phyloP scores from a whole-genome alignment of 64 coral and sea anemone species.

The Actinia equina region DNA sequence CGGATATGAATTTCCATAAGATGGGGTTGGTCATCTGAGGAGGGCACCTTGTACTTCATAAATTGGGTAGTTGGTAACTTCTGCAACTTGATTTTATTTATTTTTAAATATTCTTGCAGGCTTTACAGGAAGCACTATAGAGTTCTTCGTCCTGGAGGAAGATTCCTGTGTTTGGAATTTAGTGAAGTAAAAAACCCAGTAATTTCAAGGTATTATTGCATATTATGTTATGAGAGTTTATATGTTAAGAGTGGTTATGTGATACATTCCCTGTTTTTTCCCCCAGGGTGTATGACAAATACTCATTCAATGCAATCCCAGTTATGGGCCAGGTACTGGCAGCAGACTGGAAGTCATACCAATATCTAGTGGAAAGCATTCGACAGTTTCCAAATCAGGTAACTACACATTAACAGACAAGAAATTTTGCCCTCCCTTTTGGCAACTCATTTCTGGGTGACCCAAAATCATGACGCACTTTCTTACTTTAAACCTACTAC shows the following conservation, averaged over 20 bases:
- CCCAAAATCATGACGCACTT: no score
- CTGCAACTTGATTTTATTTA: not conserved
- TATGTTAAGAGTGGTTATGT: not conserved
- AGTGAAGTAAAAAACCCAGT: conserved; percentile 80
- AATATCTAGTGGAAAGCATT: conserved; percentile 97
- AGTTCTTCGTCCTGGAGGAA: conserved; percentile 85
- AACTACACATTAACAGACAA: not conserved
- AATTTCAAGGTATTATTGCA: conserved; percentile 56
- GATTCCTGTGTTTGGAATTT: conserved; percentile 96
- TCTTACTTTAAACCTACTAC: no score
- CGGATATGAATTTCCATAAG: no score
- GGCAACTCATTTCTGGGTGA: no score
- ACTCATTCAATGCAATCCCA: conserved; percentile 94
- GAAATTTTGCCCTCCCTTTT: not conserved
- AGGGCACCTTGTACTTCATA: no score
- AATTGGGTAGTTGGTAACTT: not conserved
- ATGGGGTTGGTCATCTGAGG: no score
- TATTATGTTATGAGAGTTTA: no score
- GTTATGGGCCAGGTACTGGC: conserved; percentile 96
- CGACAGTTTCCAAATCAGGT: conserved; percentile 98
- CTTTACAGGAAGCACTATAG: conserved; percentile 81
- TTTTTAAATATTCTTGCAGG: conserved; percentile 26
- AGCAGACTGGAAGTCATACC: conserved; percentile 92
- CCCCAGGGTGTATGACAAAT: conserved; percentile 78
- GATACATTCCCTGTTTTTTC: not conserved